A percentile compares a stretch with the other conserved stretches of the same genome.
Evolutionary conservation across 2,797 vertebrate genomes (phyloP).

Genomic region (Hozukius guyotensis): DNA sequence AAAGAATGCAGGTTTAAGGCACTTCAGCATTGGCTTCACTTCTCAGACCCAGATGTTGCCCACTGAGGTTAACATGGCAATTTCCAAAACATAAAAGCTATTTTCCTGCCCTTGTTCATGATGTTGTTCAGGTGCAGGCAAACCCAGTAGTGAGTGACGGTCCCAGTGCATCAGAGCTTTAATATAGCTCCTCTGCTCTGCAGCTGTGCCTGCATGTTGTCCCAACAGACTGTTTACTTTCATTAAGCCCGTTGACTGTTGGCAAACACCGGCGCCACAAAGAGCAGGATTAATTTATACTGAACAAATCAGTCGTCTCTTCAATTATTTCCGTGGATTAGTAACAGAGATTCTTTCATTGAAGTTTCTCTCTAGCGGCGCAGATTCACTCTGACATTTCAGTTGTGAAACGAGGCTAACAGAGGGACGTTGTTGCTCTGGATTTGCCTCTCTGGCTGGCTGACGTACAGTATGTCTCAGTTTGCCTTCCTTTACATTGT

Average conservation of each 20-base stretch:
- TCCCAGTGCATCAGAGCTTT: neutral
- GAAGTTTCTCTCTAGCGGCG: neutral
- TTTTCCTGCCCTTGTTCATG: neutral
- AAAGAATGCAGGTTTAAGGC: no score
- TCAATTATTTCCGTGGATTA: neutral
- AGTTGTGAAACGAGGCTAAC: conserved; percentile 14
- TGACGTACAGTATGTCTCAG: neutral
- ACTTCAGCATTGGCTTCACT: no score
- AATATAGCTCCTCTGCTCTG: neutral
- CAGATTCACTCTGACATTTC: conserved; percentile 44
- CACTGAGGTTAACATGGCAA: neutral
- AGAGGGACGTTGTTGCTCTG: neutral
- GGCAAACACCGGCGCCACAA: neutral
- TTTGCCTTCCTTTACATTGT: neutral
- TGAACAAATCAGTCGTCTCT: neutral
- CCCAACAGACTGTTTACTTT: neutral
- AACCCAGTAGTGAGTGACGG: neutral
- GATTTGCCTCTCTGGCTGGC: conserved; percentile 18
- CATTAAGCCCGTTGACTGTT: neutral
- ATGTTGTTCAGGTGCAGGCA: neutral
- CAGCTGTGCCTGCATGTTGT: conserved; percentile 1
- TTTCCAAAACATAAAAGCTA: neutral
- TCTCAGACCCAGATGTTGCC: neutral
- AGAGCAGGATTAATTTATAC: conserved; percentile 17
- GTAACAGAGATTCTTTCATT: neutral